Conservation (phyloP, 2,113 vertebrate species). For the Dolichotis patagonum region DNA sequence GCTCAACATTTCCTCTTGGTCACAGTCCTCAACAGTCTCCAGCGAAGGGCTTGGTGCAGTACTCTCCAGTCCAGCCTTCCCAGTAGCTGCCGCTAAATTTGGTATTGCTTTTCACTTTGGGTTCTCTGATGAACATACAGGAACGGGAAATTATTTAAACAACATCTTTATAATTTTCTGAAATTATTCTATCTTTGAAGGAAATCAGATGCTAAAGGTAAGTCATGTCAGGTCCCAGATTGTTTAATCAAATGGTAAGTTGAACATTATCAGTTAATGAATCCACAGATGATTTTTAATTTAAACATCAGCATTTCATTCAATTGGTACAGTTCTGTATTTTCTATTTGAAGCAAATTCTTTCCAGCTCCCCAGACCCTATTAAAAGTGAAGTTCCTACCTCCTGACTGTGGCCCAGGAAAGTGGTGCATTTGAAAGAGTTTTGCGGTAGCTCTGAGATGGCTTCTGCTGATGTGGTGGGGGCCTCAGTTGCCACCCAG, state of each 20-base stretch:
- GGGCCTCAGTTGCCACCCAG: not conserved
- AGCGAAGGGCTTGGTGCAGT: accelerated
- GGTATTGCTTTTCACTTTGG: not conserved
- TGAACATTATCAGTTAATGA: not conserved
- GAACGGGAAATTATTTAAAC: not conserved
- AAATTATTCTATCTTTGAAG: not conserved
- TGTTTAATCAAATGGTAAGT: not conserved
- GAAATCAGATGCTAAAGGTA: not conserved
- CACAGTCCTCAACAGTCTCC: accelerated
- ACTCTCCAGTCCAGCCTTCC: not conserved
- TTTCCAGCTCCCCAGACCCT: not conserved
- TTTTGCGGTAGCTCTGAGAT: not conserved
- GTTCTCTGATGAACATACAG: not conserved
- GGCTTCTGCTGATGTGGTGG: not conserved
- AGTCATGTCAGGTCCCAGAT: not conserved
- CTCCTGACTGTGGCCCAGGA: not conserved
- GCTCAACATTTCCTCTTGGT: not conserved
- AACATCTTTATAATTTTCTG: not conserved
- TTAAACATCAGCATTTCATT: not conserved
- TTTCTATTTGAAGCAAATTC: not conserved
- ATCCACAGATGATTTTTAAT: not conserved
- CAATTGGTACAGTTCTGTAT: not conserved
- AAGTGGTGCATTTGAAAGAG: no score
- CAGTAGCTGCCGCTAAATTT: not conserved
- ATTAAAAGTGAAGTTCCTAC: not conserved